These are phyloP conservation scores for Oxyteleia sp. DNA, from an alignment of 2,888 invertebrate species.

Conservation along the genomic window DNA sequence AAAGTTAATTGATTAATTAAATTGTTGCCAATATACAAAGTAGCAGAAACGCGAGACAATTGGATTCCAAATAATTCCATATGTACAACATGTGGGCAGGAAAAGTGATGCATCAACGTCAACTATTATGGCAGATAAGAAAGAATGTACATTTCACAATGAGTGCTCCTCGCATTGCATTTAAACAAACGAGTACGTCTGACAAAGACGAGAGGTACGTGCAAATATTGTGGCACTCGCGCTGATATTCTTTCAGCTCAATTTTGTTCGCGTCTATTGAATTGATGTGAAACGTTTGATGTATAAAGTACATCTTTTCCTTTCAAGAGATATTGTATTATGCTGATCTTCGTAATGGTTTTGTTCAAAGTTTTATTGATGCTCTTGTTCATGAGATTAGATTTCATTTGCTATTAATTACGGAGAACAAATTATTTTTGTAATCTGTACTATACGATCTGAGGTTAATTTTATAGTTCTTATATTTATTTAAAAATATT, in stretches of 20 bases:
- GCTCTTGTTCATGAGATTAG: too few relatives aligned
- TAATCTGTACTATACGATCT: too few relatives aligned
- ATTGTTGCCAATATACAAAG: slow-evolving; percentile 28
- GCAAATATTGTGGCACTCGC: slow-evolving; percentile 34
- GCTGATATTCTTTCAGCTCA: slow-evolving; percentile 7
- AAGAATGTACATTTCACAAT: slow-evolving; percentile 63
- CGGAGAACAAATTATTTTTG: too few relatives aligned
- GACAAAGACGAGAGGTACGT: slow-evolving; percentile 46
- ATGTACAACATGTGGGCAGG: slow-evolving; percentile 35
- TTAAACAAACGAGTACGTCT: slow-evolving; percentile 51
- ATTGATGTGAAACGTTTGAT: too few relatives aligned
- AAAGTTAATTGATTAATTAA: slow-evolving; percentile 27
- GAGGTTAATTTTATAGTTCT: too few relatives aligned
- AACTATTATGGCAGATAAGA: slow-evolving; percentile 63
- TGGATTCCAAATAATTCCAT: slow-evolving; percentile 40
- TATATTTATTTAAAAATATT: too few relatives aligned
- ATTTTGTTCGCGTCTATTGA: slow-evolving; percentile 36
- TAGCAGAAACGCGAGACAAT: slow-evolving; percentile 39
- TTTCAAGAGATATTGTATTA: too few relatives aligned
- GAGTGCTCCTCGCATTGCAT: slow-evolving; percentile 61
- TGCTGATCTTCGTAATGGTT: too few relatives aligned
- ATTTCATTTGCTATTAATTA: too few relatives aligned
- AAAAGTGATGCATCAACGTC: slow-evolving; percentile 64
- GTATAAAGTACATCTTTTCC: too few relatives aligned
- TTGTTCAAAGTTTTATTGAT: too few relatives aligned